Evolutionary conservation across 2,113 vertebrate species (phyloP), one percentile per base, ranked within the genome.

Genomic region (Callithrix jacchus): DNA sequence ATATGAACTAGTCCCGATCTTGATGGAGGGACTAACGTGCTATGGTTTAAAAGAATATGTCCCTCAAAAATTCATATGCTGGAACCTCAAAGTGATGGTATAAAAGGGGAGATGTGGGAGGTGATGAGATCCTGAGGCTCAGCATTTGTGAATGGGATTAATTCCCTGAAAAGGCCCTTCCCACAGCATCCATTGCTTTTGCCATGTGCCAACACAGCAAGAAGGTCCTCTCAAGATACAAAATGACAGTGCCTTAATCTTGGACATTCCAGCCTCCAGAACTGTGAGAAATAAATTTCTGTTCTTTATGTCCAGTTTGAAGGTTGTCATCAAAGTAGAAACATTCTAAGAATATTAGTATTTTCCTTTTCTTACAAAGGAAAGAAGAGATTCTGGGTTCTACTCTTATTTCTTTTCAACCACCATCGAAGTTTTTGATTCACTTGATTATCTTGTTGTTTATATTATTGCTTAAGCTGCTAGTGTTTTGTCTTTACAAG

Each of bases 1-100:
- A 80, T 58, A 98, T 94, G 66, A 37, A 13, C 1, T 27, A 87
- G 71, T 92, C 37, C 58, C 73, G 83, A 90, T 92, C 95, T 97
- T 92, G 92, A 95, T 97, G 96, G 90, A 97, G 95, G 18, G 64
- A 30, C 7, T 49, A 5, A 76, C 80, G 12, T 58, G 45, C 7
- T 35, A 3, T 20, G 25, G 30, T 79, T 79, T 79, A 47, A 79
- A 49, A 35, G 45, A 49, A 11, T 11, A 11, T 35, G 8, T 49
- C 8, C 8, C 45, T 35, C 76, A 16, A 79, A 79, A 49, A 49
- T 79, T 32, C 16, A 32, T 35, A 20, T 20, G 16, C 47, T 49
- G 17, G 45, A 49, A 32, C 9, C 4, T 30, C 18, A 47, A 49
- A 40, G 18, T 49, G 45, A 35, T 49, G 45, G 2, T 49, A 79